Evolutionary conservation across 2,113 vertebrate genomes (phyloP).

Genomic region (Lasiurus cinereus): DNA sequence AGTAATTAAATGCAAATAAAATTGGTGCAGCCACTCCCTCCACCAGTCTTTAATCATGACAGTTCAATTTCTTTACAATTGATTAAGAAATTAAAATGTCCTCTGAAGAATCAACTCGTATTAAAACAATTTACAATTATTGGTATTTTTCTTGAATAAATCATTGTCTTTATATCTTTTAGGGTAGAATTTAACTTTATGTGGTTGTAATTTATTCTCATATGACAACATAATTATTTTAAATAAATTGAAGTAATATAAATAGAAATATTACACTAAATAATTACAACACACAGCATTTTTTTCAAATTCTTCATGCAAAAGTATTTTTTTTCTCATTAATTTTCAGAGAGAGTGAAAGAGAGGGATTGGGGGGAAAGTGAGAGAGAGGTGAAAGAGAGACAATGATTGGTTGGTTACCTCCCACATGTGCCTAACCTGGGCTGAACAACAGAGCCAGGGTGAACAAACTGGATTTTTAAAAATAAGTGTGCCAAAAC

Average conservation of each 20-base stretch:
- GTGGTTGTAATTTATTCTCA: neutral
- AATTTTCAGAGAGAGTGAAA: too few relatives aligned
- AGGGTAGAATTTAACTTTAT: neutral
- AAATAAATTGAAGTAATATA: neutral
- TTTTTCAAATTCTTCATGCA: neutral
- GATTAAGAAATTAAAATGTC: slow-evolving; percentile 34
- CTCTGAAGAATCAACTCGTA: neutral
- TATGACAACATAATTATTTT: neutral
- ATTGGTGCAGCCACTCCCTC: neutral
- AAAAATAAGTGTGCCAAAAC: neutral
- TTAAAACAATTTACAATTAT: neutral
- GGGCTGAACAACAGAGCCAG: too few relatives aligned
- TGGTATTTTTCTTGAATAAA: slow-evolving; percentile 38
- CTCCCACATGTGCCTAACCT: too few relatives aligned
- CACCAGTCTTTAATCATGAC: neutral
- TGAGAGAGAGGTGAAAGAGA: too few relatives aligned
- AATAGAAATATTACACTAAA: neutral
- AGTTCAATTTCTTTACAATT: slow-evolving; percentile 36
- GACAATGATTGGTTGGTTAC: too few relatives aligned
- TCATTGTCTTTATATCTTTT: neutral
- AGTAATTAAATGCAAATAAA: slow-evolving; percentile 42
- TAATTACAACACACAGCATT: slow-evolving; percentile 16
- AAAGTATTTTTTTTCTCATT: too few relatives aligned
- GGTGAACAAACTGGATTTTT: neutral
- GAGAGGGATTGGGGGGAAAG: too few relatives aligned